Percentiles rank a stretch among this genome's conserved stretches.
phyloP scores from a whole-genome alignment of 2,888 invertebrate genomes.

The Drosophila affinis region DNA sequence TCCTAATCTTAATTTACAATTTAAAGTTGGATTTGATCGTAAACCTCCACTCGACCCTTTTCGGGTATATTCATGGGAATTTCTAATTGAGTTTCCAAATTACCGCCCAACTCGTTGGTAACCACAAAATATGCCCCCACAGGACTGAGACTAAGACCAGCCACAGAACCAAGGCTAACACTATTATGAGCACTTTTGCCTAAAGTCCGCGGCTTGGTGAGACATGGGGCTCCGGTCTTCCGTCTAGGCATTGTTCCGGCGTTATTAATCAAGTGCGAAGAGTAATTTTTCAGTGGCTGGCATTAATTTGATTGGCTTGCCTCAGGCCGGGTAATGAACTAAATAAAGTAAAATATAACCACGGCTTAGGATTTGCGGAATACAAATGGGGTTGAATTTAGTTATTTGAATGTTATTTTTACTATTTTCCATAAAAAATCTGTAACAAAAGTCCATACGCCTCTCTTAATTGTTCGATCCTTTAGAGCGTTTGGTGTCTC shows the following conservation, averaged over 20 bases:
- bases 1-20: background rate
- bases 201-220: background rate
- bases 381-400: background rate
- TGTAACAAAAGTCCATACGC: background rate
- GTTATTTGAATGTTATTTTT: background rate
- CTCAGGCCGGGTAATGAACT: constrained; percentile 44
- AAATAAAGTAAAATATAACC: constrained; percentile 40
- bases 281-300: constrained; percentile 47
- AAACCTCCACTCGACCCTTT: constrained; percentile 29
- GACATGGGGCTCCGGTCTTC: background rate
- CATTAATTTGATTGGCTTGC: constrained; percentile 9
- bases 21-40: constrained; percentile 16
- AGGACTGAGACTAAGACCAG: constrained; percentile 19
- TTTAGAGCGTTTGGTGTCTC: background rate
- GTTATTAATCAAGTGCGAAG: constrained; percentile 48
- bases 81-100: constrained; percentile 32
- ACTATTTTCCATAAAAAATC: background rate
- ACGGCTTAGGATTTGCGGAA: background rate
- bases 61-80: constrained; percentile 30
- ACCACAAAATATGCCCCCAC: constrained; percentile 43
- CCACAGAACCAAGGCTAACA: background rate
- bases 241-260: constrained; percentile 18
- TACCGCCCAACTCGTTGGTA: constrained; percentile 30
- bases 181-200: constrained; percentile 39
- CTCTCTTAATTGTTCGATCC: constrained; percentile 7